phyloP scores from a whole-genome alignment of 2,113 vertebrate genomes.

The Stictonetta naevosa region DNA sequence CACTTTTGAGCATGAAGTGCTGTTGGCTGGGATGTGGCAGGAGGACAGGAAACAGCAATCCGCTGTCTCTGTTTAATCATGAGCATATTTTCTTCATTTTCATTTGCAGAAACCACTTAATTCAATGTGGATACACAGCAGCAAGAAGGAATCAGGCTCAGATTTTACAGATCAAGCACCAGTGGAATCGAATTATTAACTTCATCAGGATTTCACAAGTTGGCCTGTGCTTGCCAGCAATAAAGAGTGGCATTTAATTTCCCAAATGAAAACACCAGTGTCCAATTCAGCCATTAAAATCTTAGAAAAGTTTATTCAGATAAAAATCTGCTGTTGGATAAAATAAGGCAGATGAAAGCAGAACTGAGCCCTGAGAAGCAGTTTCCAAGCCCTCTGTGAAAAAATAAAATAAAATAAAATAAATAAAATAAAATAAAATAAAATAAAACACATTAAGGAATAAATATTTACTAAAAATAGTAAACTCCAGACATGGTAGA shows the following conservation, averaged over 20 bases:
- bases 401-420: background rate
- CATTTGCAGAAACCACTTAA: background rate
- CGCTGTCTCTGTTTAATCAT: background rate
- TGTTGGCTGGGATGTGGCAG: background rate
- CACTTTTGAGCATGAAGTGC: background rate
- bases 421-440: background rate
- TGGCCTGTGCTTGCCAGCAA: background rate
- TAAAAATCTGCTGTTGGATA: background rate
- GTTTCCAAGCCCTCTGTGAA: background rate
- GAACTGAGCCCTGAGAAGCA: background rate
- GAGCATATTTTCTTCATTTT: background rate
- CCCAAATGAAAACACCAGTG: background rate
- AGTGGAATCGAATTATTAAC: background rate
- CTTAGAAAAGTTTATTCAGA: slow-evolving; percentile 3
- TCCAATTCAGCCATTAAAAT: background rate
- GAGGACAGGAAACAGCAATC: background rate
- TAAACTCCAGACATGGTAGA: slow-evolving; percentile 32
- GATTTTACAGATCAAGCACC: background rate
- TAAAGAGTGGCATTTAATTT: background rate
- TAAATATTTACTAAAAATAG: slow-evolving; percentile 55
- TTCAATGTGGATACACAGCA: background rate
- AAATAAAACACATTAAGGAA: background rate
- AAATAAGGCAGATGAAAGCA: background rate
- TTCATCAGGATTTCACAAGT: background rate
- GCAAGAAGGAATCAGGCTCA: background rate